Percentiles rank a stretch among this genome's conserved stretches.
Evolutionary conservation across 1,140 invertebrate species (phyloP).

Genomic region (Sinella curviseta): DNA sequence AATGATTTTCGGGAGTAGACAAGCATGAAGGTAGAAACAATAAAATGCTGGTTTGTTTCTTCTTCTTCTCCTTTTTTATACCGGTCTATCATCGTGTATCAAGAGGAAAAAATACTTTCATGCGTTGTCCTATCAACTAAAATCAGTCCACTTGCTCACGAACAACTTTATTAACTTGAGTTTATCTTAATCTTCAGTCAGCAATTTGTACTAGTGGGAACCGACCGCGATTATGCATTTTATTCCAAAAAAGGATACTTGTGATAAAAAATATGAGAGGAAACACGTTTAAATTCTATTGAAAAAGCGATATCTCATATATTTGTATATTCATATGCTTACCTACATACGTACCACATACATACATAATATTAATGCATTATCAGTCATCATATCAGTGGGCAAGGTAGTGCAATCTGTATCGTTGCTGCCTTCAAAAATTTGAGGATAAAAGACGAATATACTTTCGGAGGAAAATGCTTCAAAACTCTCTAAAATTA

Average conservation of each 20-base stretch:
- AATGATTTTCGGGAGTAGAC: no score
- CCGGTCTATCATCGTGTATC: neutral
- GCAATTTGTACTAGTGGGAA: neutral
- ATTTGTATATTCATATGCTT: no score
- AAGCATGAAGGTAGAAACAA: neutral
- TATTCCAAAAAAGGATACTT: neutral
- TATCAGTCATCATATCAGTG: no score
- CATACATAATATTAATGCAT: no score
- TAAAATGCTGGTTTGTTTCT: neutral
- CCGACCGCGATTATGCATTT: neutral
- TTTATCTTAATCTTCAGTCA: neutral
- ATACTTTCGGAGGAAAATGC: no score
- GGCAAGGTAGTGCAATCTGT: no score
- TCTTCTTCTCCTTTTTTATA: neutral
- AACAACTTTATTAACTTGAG: neutral
- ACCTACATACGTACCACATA: no score
- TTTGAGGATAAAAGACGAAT: no score
- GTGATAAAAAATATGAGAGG: neutral
- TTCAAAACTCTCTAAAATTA: no score
- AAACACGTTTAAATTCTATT: neutral
- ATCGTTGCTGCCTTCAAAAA: no score
- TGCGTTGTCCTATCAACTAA: neutral
- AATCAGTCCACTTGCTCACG: slow-evolving; percentile 21
- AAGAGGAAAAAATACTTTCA: neutral
- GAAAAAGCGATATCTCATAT: no score